Evolutionary conservation across 2,113 vertebrate genomes (phyloP).

Genomic region (Epinephelus cyanopodus): DNA sequence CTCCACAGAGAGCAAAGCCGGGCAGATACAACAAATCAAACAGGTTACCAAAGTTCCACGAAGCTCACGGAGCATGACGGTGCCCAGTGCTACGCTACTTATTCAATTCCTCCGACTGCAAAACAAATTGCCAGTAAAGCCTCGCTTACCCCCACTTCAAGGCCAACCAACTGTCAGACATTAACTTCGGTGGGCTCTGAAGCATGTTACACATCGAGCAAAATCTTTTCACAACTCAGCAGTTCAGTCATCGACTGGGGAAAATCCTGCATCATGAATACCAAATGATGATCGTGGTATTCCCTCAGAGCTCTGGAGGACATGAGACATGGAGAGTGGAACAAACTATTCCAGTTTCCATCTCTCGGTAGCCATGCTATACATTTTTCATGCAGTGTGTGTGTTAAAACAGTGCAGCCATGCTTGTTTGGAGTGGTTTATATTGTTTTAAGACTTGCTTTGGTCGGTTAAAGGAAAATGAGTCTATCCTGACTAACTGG

Average conservation of each 20-base stretch:
- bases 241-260: constrained; percentile 38
- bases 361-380: not conserved
- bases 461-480: not conserved
- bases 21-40: constrained; percentile 56
- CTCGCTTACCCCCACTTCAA: constrained; percentile 55
- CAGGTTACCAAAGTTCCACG: constrained; percentile 53
- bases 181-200: constrained; percentile 45
- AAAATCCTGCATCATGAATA: constrained; percentile 49
- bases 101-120: constrained; percentile 53
- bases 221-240: constrained; percentile 56
- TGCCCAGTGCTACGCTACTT: constrained; percentile 37
- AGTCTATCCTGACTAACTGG: not conserved
- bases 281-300: constrained; percentile 38
- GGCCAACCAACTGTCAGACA: constrained; percentile 55
- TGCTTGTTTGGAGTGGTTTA: not conserved
- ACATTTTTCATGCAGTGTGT: not conserved
- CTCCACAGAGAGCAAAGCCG: constrained; percentile 28
- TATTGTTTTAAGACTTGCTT: not conserved
- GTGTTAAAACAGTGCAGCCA: not conserved
- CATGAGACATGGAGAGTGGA: constrained; percentile 16
- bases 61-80: constrained; percentile 52
- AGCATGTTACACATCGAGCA: constrained; percentile 41
- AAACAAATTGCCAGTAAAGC: constrained; percentile 66
- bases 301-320: constrained; percentile 22
- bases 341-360: not conserved